Base-by-base conservation (phyloP, 2,888 invertebrate genomes). In the Seira musarum region DNA sequence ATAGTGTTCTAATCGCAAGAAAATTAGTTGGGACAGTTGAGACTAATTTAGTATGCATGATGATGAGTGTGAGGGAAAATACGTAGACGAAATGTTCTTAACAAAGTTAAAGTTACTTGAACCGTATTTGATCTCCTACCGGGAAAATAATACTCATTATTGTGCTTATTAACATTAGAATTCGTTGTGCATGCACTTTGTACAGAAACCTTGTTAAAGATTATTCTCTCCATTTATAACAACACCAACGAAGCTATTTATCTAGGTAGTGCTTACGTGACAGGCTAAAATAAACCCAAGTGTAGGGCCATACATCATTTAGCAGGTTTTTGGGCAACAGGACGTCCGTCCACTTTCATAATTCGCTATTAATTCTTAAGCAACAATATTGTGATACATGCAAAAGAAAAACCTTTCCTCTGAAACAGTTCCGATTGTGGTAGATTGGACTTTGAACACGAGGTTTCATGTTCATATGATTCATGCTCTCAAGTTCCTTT, bases 241-340 rank as follows among this genome's bases (percentile, higher is more conserved):
- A 30, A 30, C 30, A 30, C 30, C 30, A 5, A 30, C 30, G 3
- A 5, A 49, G 49, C 2, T n/a, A n/a, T n/a, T n/a, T n/a, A n/a
- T n/a, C 13, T 49, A n/a, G 49, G 15, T 13, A 3, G 15, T 49
- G 49, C 49, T 79, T 71, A 79, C 79, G 79, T 79, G 79, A 79
- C 73, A 79, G 67, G 60, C 53, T 63, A 73, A 79, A 79, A 79
- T 79, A 79, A 73, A n/a, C 63, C 60, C 30, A 69, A 74, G 49
- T 49, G 49, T 13, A 49, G 49, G 19, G n/a, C 63, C 69, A 80
- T 80, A 69, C 69, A 80, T 80, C 80, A 67, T 74, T 66, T 60
- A 74, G 57, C 24, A 64, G 65, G 25, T n/a, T 72, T 73, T 60
- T 21, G 69, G 66, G 65, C 69, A 73, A 74, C 74, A 70, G 74